Percentiles rank a stretch among this genome's conserved stretches.
Evolutionary conservation across 2,113 vertebrate species (phyloP).

Genomic region (Siphamia tubifer): DNA sequence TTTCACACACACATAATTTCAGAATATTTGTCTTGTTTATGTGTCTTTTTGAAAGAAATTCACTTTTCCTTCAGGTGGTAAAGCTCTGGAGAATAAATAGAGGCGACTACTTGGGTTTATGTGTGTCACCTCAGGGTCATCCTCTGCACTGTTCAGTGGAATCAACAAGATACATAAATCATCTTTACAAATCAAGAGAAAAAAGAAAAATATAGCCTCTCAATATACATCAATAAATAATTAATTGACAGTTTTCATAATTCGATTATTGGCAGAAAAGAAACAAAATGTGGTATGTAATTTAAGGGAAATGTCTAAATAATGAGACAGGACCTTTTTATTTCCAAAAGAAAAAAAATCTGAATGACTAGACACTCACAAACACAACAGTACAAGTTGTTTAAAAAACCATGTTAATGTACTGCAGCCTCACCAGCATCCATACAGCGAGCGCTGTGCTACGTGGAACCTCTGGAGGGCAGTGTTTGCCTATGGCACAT

Average conservation of each 20-base stretch:
- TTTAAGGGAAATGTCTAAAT: conserved; percentile 8
- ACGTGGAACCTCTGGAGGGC: conserved; percentile 51
- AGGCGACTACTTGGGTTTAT: not conserved
- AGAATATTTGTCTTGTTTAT: no score
- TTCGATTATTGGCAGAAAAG: conserved; percentile 34
- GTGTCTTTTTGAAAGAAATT: no score
- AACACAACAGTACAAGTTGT: conserved; percentile 1
- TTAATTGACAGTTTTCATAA: conserved; percentile 33
- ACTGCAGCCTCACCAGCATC: conserved; percentile 18
- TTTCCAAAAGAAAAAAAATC: conserved; percentile 3
- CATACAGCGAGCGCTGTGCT: conserved; percentile 34
- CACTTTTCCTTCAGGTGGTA: conserved; percentile 6
- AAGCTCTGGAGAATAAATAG: not conserved
- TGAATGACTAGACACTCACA: conserved; percentile 9
- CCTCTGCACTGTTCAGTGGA: conserved; percentile 16
- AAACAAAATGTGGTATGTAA: conserved; percentile 4
- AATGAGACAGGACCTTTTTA: conserved; percentile 4
- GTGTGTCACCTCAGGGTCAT: conserved; percentile 41
- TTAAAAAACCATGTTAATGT: not conserved
- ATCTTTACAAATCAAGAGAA: conserved; percentile 27
- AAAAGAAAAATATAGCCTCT: not conserved
- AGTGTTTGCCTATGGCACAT: conserved; percentile 53
- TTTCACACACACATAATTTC: not conserved
- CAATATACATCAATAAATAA: conserved; percentile 45
- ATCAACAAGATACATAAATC: conserved; percentile 34